Conservation (phyloP, 1,140 invertebrate genomes). For the Cydia fagiglandana region DNA sequence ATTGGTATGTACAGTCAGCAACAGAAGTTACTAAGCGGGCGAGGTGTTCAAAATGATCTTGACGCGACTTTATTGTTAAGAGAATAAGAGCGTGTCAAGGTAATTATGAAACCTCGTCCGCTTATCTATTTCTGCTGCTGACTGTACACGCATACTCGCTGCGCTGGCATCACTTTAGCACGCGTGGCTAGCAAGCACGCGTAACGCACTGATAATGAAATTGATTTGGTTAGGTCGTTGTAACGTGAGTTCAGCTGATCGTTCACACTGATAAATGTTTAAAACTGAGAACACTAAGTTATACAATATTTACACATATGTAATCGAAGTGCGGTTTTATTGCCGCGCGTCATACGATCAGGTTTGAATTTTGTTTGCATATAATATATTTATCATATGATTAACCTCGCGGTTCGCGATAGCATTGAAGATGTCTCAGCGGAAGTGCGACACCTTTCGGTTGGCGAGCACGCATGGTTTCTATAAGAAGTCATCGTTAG, state of each 20-base stretch:
- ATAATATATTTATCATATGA: background rate
- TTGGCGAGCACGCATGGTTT: background rate
- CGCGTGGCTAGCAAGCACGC: background rate
- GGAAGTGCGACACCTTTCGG: background rate
- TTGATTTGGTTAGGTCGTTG: background rate
- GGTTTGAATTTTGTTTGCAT: constrained; percentile 5
- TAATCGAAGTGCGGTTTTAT: background rate
- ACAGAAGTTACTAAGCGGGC: no score
- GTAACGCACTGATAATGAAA: background rate
- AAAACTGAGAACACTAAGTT: background rate
- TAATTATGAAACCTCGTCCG: no score
- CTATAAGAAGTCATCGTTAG: background rate
- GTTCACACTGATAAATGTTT: background rate
- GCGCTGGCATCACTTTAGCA: background rate
- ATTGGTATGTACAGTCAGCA: no score
- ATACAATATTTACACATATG: background rate
- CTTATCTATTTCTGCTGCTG: no score
- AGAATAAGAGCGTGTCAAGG: no score
- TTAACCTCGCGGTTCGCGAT: background rate
- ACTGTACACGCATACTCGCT: no score
- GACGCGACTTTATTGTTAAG: no score
- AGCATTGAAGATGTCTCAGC: background rate
- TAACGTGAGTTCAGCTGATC: background rate
- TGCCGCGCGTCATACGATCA: background rate
- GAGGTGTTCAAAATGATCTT: no score